These are phyloP conservation scores for Limenitis camilla DNA, from an alignment of 2,888 invertebrate genomes.

Conservation along the genomic window DNA sequence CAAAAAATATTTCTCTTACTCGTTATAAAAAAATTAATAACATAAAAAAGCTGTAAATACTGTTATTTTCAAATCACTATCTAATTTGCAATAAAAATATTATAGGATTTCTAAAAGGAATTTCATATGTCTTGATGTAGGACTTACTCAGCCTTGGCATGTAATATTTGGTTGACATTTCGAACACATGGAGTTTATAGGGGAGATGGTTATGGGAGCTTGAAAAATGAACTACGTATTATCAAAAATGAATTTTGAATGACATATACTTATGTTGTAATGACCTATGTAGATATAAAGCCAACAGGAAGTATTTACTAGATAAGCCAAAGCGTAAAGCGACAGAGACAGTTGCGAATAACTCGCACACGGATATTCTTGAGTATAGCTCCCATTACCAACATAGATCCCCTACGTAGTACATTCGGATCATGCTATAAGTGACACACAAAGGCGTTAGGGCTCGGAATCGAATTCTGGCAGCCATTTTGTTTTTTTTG, in stretches of 20 bases:
- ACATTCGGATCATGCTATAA: constrained; percentile 57
- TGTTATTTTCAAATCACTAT: constrained; percentile 10
- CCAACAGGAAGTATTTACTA: constrained; percentile 5
- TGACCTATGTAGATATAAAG: constrained; percentile 5
- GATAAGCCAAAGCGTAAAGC: constrained; percentile 20
- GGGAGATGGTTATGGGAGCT: constrained; percentile 17
- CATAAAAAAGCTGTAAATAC: constrained; percentile 15
- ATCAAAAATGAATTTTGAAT: constrained; percentile 2
- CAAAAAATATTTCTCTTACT: constrained; percentile 2
- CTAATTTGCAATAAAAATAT: constrained; percentile 6
- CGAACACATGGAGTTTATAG: constrained; percentile 2
- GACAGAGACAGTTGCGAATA: constrained; percentile 14
- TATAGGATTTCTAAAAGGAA: background rate
- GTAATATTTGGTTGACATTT: background rate
- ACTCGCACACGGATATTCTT: background rate
- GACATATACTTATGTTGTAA: background rate
- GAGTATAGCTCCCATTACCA: constrained; percentile 20
- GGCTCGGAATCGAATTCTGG: constrained; percentile 51
- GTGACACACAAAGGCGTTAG: constrained; percentile 70
- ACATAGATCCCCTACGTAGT: constrained; percentile 5
- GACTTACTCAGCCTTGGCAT: background rate
- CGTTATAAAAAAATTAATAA: constrained; percentile 15
- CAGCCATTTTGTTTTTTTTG: constrained; percentile 45
- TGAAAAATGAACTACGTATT: constrained; percentile 3
- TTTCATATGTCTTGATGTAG: too few relatives aligned